These are phyloP conservation scores for Andinoacara biseriatus DNA, from an alignment of 2,113 vertebrate genomes.

Conservation along the genomic window DNA sequence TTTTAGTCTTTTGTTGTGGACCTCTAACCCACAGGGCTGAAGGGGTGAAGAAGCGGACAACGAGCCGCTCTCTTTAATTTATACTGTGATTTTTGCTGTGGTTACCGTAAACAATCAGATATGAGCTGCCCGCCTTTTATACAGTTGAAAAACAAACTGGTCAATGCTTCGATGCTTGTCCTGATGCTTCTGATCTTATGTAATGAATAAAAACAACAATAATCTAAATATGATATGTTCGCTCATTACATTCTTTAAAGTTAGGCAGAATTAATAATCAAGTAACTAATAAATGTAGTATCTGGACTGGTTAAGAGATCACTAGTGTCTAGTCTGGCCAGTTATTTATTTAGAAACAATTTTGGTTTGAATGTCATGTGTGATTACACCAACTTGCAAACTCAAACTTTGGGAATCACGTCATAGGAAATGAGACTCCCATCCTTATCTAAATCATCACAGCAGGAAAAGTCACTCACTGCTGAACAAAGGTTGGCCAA, in stretches of 20 bases:
- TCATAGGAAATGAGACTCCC: constrained; percentile 2
- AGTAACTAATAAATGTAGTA: background rate
- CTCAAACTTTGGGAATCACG: background rate
- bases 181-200: background rate
- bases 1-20: background rate
- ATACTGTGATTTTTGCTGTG: background rate
- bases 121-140: background rate
- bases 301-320: background rate
- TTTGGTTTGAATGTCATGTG: background rate
- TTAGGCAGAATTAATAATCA: background rate
- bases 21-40: background rate
- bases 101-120: background rate
- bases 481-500: background rate
- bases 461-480: constrained; percentile 34
- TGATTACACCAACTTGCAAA: constrained; percentile 7
- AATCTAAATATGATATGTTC: background rate
- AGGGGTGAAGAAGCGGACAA: background rate
- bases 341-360: background rate
- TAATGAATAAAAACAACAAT: background rate
- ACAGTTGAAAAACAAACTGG: background rate
- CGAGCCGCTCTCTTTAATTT: accelerated
- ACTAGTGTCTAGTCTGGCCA: background rate
- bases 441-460: constrained; percentile 23
- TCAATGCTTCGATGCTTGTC: background rate
- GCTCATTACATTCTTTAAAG: background rate